These are phyloP conservation scores for Sparus aurata DNA, from an alignment of 2,797 vertebrate genomes.

Conservation along the genomic window DNA sequence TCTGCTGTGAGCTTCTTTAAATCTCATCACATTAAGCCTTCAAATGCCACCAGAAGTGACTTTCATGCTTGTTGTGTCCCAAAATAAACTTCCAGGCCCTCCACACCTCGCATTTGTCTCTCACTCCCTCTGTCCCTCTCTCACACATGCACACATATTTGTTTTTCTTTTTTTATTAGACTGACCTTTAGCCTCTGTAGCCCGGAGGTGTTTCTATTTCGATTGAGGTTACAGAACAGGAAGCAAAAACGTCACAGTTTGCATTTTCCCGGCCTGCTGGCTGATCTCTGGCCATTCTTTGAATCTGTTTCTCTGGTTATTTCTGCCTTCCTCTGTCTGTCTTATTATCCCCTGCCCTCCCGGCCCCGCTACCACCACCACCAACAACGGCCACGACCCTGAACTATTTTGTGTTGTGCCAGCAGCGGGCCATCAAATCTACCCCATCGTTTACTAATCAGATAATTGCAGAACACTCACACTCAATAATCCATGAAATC, in stretches of 20 bases:
- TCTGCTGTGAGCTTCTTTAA: slow-evolving; percentile 35
- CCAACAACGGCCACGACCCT: slow-evolving; percentile 13
- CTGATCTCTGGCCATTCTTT: slow-evolving; percentile 47
- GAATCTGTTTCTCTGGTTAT: slow-evolving; percentile 49
- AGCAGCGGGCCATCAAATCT: slow-evolving; percentile 45
- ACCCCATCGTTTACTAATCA: slow-evolving; percentile 57
- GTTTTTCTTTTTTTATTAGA: slow-evolving; percentile 28
- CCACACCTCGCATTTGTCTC: slow-evolving; percentile 5
- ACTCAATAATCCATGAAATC: slow-evolving; percentile 63
- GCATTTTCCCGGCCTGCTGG: slow-evolving; percentile 33
- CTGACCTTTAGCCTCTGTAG: slow-evolving; percentile 43
- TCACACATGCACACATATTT: slow-evolving; percentile 7
- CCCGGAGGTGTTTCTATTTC: slow-evolving; percentile 47
- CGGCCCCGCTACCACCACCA: slow-evolving; percentile 6
- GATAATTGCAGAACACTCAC: slow-evolving; percentile 52
- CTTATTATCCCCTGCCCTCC: slow-evolving; percentile 40
- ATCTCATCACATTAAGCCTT: slow-evolving; percentile 16
- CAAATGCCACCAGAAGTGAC: slow-evolving; percentile 43
- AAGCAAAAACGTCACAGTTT: slow-evolving; percentile 37
- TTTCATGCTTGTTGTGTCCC: slow-evolving; percentile 12
- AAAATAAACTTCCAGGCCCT: slow-evolving; percentile 20
- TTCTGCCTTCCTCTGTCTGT: slow-evolving; percentile 37
- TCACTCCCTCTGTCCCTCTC: background rate
- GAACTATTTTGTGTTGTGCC: slow-evolving; percentile 36
- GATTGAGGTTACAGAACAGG: slow-evolving; percentile 37